Evolutionary conservation across 2,797 vertebrate species (phyloP).

Genomic region (Brachyalestes nurse): DNA sequence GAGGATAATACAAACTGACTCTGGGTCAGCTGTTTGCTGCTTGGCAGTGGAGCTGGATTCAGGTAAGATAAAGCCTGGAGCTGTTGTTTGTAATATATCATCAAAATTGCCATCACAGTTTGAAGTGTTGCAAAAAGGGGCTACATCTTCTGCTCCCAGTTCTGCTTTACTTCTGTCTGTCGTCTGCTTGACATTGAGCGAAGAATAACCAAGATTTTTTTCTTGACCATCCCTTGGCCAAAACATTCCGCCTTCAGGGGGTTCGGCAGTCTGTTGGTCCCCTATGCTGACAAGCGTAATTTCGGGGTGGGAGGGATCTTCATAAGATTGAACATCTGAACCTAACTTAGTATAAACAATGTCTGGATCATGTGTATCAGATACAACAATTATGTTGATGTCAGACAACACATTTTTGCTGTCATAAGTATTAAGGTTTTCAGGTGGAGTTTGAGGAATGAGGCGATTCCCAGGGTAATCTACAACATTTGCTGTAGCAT

Average conservation of each 20-base stretch:
- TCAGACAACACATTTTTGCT: constrained; percentile 2
- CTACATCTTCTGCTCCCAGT: not conserved
- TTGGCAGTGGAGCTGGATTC: constrained; percentile 17
- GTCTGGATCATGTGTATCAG: constrained; percentile 22
- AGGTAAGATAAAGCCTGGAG: constrained; percentile 7
- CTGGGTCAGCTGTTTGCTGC: constrained; percentile 8
- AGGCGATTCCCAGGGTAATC: not conserved
- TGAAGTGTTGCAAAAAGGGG: not conserved
- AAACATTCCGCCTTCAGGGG: not conserved
- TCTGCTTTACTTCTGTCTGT: not conserved
- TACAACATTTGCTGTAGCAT: not conserved
- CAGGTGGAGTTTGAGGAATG: not conserved
- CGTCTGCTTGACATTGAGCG: not conserved
- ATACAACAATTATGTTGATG: not conserved
- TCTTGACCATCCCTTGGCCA: constrained; percentile 9
- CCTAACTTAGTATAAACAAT: constrained; percentile 24
- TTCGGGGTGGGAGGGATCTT: constrained; percentile 12
- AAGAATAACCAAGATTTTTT: not conserved
- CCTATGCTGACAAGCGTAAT: not conserved
- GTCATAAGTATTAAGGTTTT: constrained; percentile 5
- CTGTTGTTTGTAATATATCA: not conserved
- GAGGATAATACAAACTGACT: constrained; percentile 30
- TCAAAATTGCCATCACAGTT: constrained; percentile 6
- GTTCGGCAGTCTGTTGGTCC: not conserved
- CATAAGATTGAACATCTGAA: constrained; percentile 1